These are phyloP conservation scores for Narcine bancroftii DNA, from an alignment of 2,113 vertebrate species.

Conservation along the genomic window DNA sequence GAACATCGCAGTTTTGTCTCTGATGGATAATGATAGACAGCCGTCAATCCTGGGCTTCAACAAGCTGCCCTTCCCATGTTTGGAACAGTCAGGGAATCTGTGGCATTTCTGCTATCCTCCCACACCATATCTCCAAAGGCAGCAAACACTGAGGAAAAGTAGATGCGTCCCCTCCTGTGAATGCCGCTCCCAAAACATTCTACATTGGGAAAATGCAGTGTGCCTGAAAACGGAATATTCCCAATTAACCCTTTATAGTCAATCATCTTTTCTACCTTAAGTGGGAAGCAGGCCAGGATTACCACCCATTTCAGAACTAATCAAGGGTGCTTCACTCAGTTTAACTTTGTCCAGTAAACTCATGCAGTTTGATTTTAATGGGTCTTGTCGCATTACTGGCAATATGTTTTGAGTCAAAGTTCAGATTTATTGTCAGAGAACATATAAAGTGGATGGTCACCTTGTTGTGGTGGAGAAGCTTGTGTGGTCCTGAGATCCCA, in stretches of 20 bases:
- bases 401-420: background rate
- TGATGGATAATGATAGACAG: slow-evolving; percentile 67
- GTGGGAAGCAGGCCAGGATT: background rate
- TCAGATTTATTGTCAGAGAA: too few relatives aligned
- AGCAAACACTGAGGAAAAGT: slow-evolving; percentile 42
- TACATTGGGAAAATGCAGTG: background rate
- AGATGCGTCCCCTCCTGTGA: too few relatives aligned
- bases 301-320: background rate
- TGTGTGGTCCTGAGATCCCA: too few relatives aligned
- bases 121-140: slow-evolving; percentile 60
- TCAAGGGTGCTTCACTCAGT: background rate
- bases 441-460: too few relatives aligned
- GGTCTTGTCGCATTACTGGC: background rate
- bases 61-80: slow-evolving; percentile 75
- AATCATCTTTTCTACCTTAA: background rate
- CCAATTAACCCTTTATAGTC: background rate
- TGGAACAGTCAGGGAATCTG: slow-evolving; percentile 80
- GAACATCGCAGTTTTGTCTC: slow-evolving; percentile 50
- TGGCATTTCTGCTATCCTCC: slow-evolving; percentile 74
- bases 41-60: slow-evolving; percentile 79
- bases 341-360: background rate
- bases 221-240: background rate
- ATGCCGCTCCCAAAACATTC: too few relatives aligned
- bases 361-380: background rate
- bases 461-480: too few relatives aligned